These are phyloP conservation scores for Brachypterus glaber DNA, from an alignment of 2,888 invertebrate species.

Conservation along the genomic window DNA sequence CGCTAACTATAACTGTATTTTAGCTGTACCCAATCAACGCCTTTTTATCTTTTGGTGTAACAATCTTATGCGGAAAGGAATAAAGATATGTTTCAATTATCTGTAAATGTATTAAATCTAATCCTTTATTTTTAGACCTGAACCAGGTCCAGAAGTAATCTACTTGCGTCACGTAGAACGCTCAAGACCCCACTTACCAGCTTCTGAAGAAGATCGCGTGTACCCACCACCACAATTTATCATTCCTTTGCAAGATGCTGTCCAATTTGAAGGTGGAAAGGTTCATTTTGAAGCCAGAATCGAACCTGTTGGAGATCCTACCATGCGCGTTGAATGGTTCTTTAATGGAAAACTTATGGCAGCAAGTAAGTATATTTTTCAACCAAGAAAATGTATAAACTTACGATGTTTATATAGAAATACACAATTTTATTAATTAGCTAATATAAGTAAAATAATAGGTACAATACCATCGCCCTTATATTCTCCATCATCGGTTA, in stretches of 20 bases:
- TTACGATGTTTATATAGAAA: not conserved
- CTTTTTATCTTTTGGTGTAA: conserved; percentile 3
- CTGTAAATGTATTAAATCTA: not conserved
- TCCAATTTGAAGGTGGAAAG: conserved; percentile 82
- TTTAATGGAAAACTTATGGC: conserved; percentile 83
- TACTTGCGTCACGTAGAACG: conserved; percentile 88
- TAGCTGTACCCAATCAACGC: too few relatives aligned
- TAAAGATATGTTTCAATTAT: too few relatives aligned
- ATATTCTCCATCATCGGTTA: too few relatives aligned
- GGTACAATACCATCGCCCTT: too few relatives aligned
- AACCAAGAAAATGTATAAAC: not conserved
- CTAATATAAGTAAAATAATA: too few relatives aligned
- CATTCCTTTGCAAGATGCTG: conserved; percentile 72
- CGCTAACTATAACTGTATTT: too few relatives aligned
- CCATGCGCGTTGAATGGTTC: conserved; percentile 94
- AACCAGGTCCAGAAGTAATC: conserved; percentile 88
- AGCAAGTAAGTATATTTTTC: conserved; percentile 62
- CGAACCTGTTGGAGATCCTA: conserved; percentile 93
- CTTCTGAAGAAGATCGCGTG: conserved; percentile 75
- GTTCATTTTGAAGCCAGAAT: conserved; percentile 96
- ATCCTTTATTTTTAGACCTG: conserved; percentile 49
- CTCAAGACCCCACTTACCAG: conserved; percentile 70
- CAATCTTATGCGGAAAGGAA: too few relatives aligned
- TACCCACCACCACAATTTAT: conserved; percentile 90
- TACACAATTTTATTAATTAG: too few relatives aligned